phyloP scores from a whole-genome alignment of 2,888 invertebrate species.

The Labia minor region DNA sequence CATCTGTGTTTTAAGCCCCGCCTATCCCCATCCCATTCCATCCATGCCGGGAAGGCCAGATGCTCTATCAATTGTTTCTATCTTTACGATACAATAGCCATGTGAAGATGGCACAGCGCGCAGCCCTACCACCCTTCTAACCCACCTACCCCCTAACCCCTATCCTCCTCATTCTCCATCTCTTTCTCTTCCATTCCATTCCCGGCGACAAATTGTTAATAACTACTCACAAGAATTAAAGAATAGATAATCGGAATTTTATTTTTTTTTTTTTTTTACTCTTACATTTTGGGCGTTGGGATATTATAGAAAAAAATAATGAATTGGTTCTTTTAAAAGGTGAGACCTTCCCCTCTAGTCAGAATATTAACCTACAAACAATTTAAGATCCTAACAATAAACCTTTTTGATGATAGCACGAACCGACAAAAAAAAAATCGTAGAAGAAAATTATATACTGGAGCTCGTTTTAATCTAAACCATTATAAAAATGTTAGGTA shows the following conservation, averaged over 20 bases:
- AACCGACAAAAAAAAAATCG: constrained; percentile 4
- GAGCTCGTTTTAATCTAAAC: constrained; percentile 4
- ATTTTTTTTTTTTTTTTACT: too few relatives aligned
- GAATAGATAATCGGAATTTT: not conserved
- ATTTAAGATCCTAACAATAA: constrained; percentile 5
- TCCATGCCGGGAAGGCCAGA: not conserved
- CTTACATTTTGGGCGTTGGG: not conserved
- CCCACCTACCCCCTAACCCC: too few relatives aligned
- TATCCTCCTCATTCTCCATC: too few relatives aligned
- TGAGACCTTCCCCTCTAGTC: constrained; percentile 13
- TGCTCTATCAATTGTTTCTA: not conserved
- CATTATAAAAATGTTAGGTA: constrained; percentile 2
- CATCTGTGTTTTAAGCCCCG: not conserved
- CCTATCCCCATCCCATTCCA: too few relatives aligned
- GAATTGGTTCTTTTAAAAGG: constrained; percentile 13
- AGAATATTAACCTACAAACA: not conserved
- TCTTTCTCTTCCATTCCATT: too few relatives aligned
- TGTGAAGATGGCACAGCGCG: not conserved
- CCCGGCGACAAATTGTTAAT: not conserved
- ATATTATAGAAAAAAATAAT: not conserved
- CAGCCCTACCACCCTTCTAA: too few relatives aligned
- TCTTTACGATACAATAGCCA: not conserved
- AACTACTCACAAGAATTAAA: not conserved
- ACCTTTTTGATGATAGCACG: constrained; percentile 7
- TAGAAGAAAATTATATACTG: not conserved